These are phyloP conservation scores for Mus minutoides DNA, from an alignment of 2,797 vertebrate genomes.

Conservation along the genomic window DNA sequence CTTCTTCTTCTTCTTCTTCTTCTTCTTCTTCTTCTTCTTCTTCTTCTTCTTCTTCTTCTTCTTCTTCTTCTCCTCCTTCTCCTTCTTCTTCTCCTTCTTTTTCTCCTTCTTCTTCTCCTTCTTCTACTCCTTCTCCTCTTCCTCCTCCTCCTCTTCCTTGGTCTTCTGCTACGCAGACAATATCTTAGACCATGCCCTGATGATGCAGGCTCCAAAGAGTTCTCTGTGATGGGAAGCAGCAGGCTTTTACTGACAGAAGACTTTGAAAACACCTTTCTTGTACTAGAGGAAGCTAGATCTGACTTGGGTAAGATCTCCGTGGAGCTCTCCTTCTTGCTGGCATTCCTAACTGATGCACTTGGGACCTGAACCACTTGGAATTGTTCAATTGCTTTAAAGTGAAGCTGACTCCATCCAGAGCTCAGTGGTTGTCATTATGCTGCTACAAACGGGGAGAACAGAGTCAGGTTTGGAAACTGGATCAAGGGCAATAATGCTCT, in stretches of 20 bases:
- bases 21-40: too few relatives aligned
- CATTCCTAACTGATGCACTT: neutral
- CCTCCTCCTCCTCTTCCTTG: too few relatives aligned
- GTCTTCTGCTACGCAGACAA: neutral
- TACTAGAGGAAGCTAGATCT: neutral
- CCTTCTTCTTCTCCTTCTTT: too few relatives aligned
- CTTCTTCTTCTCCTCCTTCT: too few relatives aligned
- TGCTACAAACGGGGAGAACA: neutral
- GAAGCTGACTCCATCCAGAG: neutral
- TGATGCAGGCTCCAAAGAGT: neutral
- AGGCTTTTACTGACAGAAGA: neutral
- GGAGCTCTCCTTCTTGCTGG: neutral
- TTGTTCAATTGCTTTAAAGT: neutral
- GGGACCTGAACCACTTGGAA: neutral
- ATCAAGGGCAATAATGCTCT: neutral
- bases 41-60: too few relatives aligned
- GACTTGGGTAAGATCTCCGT: neutral
- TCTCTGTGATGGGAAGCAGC: neutral
- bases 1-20: too few relatives aligned
- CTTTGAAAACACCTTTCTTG: neutral
- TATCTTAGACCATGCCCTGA: neutral
- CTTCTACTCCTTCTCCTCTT: too few relatives aligned
- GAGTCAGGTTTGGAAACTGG: neutral
- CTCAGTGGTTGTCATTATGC: neutral
- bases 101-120: too few relatives aligned